Percentiles rank a stretch among this genome's conserved stretches.
Evolutionary conservation across 2,888 invertebrate species (phyloP).

Genomic region (Idaea aversata): DNA sequence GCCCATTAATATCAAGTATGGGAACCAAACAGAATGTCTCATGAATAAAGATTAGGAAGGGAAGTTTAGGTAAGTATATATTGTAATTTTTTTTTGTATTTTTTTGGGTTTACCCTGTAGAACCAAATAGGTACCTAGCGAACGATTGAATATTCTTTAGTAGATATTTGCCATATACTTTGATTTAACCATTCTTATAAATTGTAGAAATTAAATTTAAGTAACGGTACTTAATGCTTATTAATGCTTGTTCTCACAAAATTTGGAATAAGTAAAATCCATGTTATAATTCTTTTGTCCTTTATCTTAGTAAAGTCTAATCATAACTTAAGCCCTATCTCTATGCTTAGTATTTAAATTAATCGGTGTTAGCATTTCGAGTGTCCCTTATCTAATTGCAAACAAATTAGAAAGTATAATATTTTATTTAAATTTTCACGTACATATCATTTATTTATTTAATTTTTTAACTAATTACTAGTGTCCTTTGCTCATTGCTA

Average conservation of each 20-base stretch:
- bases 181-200: too few species aligned
- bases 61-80: neutral
- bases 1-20: neutral
- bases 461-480: too few species aligned
- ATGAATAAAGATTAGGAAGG: neutral
- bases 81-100: neutral
- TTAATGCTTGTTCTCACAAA: neutral
- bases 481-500: too few species aligned
- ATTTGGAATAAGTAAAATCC: neutral
- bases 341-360: conserved; percentile 7
- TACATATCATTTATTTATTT: too few species aligned
- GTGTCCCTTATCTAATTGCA: conserved; percentile 32
- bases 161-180: too few species aligned
- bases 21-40: neutral
- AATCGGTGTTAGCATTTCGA: conserved; percentile 22
- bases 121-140: neutral
- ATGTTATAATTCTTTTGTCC: neutral
- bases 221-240: too few species aligned
- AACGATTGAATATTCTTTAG: neutral
- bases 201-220: too few species aligned
- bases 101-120: neutral
- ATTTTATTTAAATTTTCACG: too few species aligned
- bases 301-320: neutral
- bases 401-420: conserved; percentile 11
- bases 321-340: neutral